Evolutionary conservation across 2,797 vertebrate genomes (phyloP).

Genomic region (Antrozous pallidus): DNA sequence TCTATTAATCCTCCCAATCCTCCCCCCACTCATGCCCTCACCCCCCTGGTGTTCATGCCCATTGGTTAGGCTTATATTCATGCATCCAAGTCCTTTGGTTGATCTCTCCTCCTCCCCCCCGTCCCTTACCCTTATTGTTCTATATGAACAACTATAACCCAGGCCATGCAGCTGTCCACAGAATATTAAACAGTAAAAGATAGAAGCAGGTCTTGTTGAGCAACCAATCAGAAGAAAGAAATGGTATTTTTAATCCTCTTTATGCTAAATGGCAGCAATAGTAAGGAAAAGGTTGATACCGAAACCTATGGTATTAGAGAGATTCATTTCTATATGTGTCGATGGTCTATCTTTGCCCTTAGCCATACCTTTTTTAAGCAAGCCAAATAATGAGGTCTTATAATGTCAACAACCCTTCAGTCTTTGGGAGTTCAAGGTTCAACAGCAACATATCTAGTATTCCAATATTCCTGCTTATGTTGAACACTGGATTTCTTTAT

Average conservation of each 20-base stretch:
- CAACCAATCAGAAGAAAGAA: background rate
- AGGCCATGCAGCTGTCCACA: background rate
- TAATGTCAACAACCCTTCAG: background rate
- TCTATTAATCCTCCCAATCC: too few relatives aligned
- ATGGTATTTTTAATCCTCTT: background rate
- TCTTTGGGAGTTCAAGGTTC: background rate
- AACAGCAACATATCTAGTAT: background rate
- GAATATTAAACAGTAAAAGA: constrained; percentile 26
- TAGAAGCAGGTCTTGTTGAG: background rate
- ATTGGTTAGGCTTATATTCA: too few relatives aligned
- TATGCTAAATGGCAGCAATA: background rate
- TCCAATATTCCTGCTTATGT: background rate
- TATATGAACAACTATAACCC: background rate
- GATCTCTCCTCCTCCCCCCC: too few relatives aligned
- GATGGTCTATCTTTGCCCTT: background rate
- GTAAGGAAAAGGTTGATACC: background rate
- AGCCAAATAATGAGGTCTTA: background rate
- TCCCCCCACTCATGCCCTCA: too few relatives aligned
- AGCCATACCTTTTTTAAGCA: background rate
- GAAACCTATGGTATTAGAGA: background rate
- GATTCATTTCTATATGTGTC: background rate
- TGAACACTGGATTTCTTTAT: background rate
- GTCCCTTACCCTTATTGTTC: too few relatives aligned
- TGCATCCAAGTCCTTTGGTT: too few relatives aligned
- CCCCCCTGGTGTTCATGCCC: too few relatives aligned